These are phyloP conservation scores for Antitype chi DNA, from an alignment of 2,888 invertebrate species.

Conservation along the genomic window DNA sequence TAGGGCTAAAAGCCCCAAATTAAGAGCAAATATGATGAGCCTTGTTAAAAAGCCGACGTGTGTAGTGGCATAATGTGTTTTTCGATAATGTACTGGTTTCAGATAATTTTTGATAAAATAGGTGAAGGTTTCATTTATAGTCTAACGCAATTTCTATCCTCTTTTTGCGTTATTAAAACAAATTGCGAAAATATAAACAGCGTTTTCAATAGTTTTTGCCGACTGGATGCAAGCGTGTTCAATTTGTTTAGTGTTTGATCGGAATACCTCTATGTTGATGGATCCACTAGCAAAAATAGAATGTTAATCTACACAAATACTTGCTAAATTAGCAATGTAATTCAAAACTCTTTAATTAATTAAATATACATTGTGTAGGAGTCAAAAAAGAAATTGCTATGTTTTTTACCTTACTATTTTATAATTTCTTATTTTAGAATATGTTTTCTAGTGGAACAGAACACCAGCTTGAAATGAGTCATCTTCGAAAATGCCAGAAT, in stretches of 20 bases:
- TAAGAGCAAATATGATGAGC: slow-evolving; percentile 30
- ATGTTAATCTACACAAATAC: neutral
- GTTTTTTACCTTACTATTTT: too few species aligned
- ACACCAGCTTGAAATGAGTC: too few species aligned
- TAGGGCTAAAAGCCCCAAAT: slow-evolving; percentile 39
- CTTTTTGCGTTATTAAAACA: neutral
- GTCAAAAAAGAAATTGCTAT: too few species aligned
- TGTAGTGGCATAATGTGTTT: slow-evolving; percentile 33
- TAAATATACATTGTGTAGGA: too few species aligned
- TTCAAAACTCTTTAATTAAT: too few species aligned
- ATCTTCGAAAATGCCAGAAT: too few species aligned
- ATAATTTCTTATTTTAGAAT: too few species aligned
- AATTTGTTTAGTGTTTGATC: neutral
- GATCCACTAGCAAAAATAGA: neutral
- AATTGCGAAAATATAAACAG: neutral
- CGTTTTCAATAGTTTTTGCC: neutral
- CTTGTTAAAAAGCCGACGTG: slow-evolving; percentile 13
- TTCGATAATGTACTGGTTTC: slow-evolving; percentile 37
- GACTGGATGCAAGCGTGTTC: neutral
- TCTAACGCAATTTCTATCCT: neutral
- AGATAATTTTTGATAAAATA: slow-evolving; percentile 27
- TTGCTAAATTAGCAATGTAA: neutral
- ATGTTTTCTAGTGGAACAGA: too few species aligned
- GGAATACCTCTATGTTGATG: neutral
- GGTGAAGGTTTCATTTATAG: neutral